Base-by-base conservation (phyloP, 2,888 invertebrate genomes). In the Brenthis ino region DNA sequence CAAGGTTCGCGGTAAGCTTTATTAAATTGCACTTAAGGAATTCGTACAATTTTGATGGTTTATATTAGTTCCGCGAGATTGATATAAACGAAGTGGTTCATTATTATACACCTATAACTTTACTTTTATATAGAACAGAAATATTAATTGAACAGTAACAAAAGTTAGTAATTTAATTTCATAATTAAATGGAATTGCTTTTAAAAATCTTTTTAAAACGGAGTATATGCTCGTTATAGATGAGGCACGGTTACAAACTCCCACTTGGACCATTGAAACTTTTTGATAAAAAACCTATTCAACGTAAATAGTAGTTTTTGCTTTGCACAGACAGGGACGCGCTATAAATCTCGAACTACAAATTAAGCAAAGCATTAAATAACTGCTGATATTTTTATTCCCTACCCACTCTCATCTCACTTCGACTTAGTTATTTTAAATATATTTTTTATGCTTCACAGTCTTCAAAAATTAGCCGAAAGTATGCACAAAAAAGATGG, bases 21-120 rank as follows among this genome's bases (percentile, higher is more conserved):
- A 71, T 68, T 66, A 63, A 71, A 58, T 68, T 43, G 68, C 57
- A 64, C 50, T 58, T 57, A 66, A 43, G 24, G 57, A 66, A 54
- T 67, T 56, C 50, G 60, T 51, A 65, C 63, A 65, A 71, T 71
- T 65, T 65, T 43, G 50, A 69, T 66, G 66, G 66, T 64, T 69
- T 69, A 65, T 61, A 61, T 61, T 55, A 55, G 28, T 55, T 55
- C 20, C 20, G 13, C 24, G 13, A 13, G 20, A 55, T 20, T 55
- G 20, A 13, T n/a, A 24, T 53, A 16, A 53, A 53, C 51, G 51
- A 16, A 53, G n/a, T 16, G n/a, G 51, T 16, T n/a, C 14, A n/a
- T n/a, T 16, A 53, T n/a, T 53, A 16, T 16, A 16, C 14, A 53
- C 16, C 51, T 16, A n/a, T 37, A 37, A 37, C 6, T 37, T 37